A percentile compares a stretch with the other conserved stretches of the same genome.
phyloP scores from a whole-genome alignment of 2,797 vertebrate species.

The Chromis chromis region DNA sequence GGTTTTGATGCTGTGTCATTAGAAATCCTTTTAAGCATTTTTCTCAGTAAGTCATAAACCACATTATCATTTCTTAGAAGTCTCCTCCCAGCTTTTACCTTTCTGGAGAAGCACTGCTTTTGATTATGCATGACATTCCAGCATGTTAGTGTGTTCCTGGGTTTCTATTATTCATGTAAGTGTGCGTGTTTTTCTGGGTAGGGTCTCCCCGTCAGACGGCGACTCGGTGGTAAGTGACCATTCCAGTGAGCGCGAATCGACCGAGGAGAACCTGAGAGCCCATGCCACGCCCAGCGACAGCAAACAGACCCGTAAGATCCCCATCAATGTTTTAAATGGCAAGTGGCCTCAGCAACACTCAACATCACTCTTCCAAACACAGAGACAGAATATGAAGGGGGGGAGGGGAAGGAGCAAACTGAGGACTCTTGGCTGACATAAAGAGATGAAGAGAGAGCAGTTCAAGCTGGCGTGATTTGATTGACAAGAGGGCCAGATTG shows the following conservation, averaged over 20 bases:
- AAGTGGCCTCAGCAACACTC: conserved; percentile 74
- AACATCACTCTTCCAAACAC: conserved; percentile 43
- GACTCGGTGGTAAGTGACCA: conserved; percentile 93
- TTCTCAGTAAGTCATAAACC: neutral
- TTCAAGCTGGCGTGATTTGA: conserved; percentile 34
- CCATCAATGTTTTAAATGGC: conserved; percentile 87
- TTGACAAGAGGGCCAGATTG: conserved; percentile 37
- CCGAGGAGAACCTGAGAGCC: conserved; percentile 87
- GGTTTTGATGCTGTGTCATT: conserved; percentile 14
- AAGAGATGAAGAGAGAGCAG: conserved; percentile 46
- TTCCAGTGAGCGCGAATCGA: conserved; percentile 90
- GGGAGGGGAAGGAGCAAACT: conserved; percentile 8
- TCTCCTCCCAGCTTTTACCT: conserved; percentile 25
- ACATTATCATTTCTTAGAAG: conserved; percentile 24
- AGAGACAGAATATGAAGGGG: conserved; percentile 8
- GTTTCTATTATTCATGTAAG: conserved; percentile 65
- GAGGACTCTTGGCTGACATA: conserved; percentile 20
- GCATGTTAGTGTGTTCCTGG: conserved; percentile 18
- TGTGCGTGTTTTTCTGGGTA: conserved; percentile 67
- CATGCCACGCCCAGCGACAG: conserved; percentile 79
- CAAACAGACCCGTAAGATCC: conserved; percentile 86
- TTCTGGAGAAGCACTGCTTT: conserved; percentile 27
- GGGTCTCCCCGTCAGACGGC: conserved; percentile 93
- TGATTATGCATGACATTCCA: conserved; percentile 53
- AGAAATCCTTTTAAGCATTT: conserved; percentile 16